Conservation (phyloP, 2,888 invertebrate species). For the Quadroppia sp. region DNA sequence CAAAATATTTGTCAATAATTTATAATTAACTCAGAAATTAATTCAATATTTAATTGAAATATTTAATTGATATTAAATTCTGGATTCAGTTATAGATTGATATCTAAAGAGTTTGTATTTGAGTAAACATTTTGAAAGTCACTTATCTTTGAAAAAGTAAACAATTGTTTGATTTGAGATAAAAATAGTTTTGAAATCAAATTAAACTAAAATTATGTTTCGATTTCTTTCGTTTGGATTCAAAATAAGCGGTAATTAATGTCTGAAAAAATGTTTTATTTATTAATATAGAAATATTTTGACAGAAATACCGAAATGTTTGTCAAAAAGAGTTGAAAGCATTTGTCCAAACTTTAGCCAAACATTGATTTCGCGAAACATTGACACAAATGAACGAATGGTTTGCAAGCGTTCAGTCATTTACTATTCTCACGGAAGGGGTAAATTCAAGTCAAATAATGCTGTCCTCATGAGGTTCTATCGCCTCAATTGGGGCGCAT, state of each 20-base stretch:
- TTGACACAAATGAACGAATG: not conserved
- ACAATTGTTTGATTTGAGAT: not conserved
- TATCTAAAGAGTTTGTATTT: too few species aligned
- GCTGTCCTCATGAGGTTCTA: conserved; percentile 69
- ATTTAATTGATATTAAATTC: too few species aligned
- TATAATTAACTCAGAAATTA: too few species aligned
- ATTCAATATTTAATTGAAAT: too few species aligned
- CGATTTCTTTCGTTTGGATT: not conserved
- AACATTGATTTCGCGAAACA: not conserved
- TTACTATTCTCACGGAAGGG: conserved; percentile 39
- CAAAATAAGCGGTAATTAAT: not conserved
- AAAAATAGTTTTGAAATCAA: not conserved
- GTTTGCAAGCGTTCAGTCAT: conserved; percentile 27
- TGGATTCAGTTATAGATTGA: too few species aligned
- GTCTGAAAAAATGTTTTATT: too few species aligned
- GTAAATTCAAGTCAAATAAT: conserved; percentile 41
- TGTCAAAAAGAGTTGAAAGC: not conserved
- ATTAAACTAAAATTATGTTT: not conserved
- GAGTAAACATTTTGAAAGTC: too few species aligned
- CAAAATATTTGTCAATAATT: too few species aligned
- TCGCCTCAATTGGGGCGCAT: conserved; percentile 78
- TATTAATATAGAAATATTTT: too few species aligned
- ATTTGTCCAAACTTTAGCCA: not conserved
- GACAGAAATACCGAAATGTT: not conserved
- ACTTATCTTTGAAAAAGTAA: too few species aligned